These are phyloP conservation scores for Wasmannia auropunctata DNA, from an alignment of 1,140 invertebrate species.

Conservation along the genomic window DNA sequence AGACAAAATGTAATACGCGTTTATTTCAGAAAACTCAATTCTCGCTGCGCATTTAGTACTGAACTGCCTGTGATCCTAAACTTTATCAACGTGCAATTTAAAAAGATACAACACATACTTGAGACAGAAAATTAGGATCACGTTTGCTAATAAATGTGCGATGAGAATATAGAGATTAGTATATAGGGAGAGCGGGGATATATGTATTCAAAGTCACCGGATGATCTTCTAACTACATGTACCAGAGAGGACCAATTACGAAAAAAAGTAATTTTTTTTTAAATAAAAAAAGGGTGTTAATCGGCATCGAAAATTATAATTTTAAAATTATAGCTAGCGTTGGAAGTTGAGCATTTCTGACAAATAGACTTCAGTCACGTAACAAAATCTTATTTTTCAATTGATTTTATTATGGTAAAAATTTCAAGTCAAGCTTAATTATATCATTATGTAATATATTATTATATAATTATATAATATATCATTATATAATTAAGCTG, in stretches of 20 bases:
- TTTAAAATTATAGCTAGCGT: background rate
- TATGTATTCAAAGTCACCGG: background rate
- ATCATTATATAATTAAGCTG: background rate
- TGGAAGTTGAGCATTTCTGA: background rate
- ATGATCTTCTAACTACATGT: constrained; percentile 16
- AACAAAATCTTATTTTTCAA: background rate
- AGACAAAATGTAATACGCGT: background rate
- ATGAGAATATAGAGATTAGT: background rate
- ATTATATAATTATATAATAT: too few relatives aligned
- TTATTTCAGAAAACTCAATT: background rate
- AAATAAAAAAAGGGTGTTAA: background rate
- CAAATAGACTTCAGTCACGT: background rate
- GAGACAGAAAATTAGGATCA: background rate
- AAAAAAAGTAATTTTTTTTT: constrained; percentile 2
- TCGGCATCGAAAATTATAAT: background rate
- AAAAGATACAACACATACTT: background rate
- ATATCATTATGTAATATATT: too few relatives aligned
- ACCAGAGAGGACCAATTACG: background rate
- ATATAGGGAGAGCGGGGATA: background rate
- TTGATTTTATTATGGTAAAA: background rate
- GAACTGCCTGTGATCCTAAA: background rate
- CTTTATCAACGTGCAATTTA: background rate
- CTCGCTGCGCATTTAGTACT: background rate
- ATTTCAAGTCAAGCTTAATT: background rate
- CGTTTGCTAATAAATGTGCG: constrained; percentile 3